Evolutionary conservation across 2,797 vertebrate species (phyloP), one percentile per base, ranked within the genome.

Genomic region (Antrozous pallidus): DNA sequence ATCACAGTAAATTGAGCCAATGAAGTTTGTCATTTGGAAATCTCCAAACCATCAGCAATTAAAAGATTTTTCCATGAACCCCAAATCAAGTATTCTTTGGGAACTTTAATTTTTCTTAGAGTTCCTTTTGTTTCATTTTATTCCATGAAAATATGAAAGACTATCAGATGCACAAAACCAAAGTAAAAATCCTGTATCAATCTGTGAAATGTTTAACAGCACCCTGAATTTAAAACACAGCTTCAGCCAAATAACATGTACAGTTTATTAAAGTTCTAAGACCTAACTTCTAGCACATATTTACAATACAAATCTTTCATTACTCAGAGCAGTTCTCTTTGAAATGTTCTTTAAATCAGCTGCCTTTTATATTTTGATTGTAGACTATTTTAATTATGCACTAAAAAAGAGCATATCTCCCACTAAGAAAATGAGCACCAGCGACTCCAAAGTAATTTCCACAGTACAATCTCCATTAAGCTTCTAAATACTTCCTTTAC

Each of bases 401-500:
- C 98, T 98, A 98, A 98, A 98, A 98, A 97, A 95, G 97, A 98
- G 97, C 97, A 88, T 58, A 97, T 97, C 97, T 98, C 98, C 96
- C 97, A 94, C 97, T 93, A 97, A 98, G 98, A 98, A 98, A 98
- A 98, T 94, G 96, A 98, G 97, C 98, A 98, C 97, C 88, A 94
- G 97, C 97, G 96, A 99, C 98, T 99, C 98, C 77, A 94, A 98
- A 98, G 98, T 98, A 99, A 99, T 99, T 99, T 99, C 78, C 98
- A 98, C 98, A 95, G 97, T 95, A 98, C 99, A 99, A 99, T 99
- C 99, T 99, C 99, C 99, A 99, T 99, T 99, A 99, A 98, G 98
- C 98, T 98, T 98, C 98, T 99, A 99, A 99, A 99, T 98, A 98
- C 99, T 99, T 99, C 99, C 99, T 98, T 97, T 97, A 97, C 98